Conservation (phyloP, 2,797 vertebrate species). For the Mus spretus region DNA sequence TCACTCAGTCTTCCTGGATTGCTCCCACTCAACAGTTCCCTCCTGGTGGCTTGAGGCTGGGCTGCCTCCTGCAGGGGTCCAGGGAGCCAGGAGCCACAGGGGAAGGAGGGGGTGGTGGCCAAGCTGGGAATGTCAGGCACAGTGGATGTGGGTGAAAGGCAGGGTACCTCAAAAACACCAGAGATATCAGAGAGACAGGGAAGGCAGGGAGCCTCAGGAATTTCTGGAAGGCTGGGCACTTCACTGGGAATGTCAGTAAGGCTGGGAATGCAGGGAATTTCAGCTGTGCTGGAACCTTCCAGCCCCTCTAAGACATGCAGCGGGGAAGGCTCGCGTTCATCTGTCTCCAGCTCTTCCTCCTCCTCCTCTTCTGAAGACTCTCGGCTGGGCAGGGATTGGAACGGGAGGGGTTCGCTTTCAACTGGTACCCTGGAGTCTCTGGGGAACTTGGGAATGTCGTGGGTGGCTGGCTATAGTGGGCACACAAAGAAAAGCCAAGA, state of each 20-base stretch:
- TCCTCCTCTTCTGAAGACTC: slow-evolving; percentile 83
- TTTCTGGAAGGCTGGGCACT: slow-evolving; percentile 61
- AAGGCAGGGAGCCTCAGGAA: slow-evolving; percentile 77
- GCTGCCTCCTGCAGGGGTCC: slow-evolving; percentile 18
- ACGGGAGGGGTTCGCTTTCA: not conserved
- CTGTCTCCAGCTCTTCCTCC: slow-evolving; percentile 68
- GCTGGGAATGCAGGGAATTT: slow-evolving; percentile 62
- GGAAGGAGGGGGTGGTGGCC: not conserved
- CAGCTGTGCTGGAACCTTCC: slow-evolving; percentile 48
- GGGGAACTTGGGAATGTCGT: slow-evolving; percentile 49
- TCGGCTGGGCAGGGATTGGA: slow-evolving; percentile 65
- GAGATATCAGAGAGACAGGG: slow-evolving; percentile 44
- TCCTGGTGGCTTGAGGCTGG: slow-evolving; percentile 19
- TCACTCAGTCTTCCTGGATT: slow-evolving; percentile 11
- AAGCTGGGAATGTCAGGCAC: slow-evolving; percentile 34
- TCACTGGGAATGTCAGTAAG: slow-evolving; percentile 49
- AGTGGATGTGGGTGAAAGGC: slow-evolving; percentile 41
- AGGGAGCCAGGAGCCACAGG: slow-evolving; percentile 72
- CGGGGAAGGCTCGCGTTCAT: slow-evolving; percentile 73
- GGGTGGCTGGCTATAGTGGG: slow-evolving; percentile 23
- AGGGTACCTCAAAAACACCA: slow-evolving; percentile 21
- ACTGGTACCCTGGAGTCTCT: slow-evolving; percentile 51
- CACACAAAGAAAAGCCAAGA: slow-evolving; percentile 15
- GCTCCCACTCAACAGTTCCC: slow-evolving; percentile 53
- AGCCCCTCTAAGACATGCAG: slow-evolving; percentile 81